Base-by-base conservation (phyloP, 2,113 vertebrate genomes). In the Clarias macrocephalus region DNA sequence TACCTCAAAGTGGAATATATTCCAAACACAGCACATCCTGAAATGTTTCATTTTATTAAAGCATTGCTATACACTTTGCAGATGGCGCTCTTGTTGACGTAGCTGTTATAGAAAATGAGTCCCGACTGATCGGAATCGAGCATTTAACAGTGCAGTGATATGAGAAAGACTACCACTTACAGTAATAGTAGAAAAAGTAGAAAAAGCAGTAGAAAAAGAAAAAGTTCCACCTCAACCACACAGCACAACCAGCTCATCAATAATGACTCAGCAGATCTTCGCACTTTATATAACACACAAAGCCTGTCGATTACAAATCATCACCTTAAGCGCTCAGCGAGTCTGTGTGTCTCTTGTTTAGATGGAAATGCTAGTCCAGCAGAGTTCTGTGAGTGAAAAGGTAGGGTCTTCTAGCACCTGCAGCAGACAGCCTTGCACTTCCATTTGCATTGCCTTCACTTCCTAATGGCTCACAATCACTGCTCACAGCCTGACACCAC, bases 321-420 rank as follows among this genome's bases (percentile, higher is more conserved):
- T 30, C 12, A 48, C 56, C 3, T 3, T 12, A 48, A 48, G 48
- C 16, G 33, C 52, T 19, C 16, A 11, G 48, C 52, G 23, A 85
- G 10, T 85, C 59, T 3, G 25, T 19, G 8, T 65, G 18, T 79
- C 13, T 63, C 33, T 33, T 13, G 48, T 28, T 48, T 21, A 33
- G 18, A 85, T 16, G 60, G 52, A 85, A 84, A 77, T 77, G 37
- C 30, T 42, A 23, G n/a, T 25, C 83, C 3, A 19, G 7, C 42
- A 30, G 30, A 70, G 65, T 48, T n/a, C 54, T 86, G 19, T 37
- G 42, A 63, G 65, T 81, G 63, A 82, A 82, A 25, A 82, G 63
- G 81, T 56, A 25, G 5, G 5, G 30, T 76, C 28, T 56, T 68
- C 66, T 3, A 83, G 86, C 86, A 68, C 62, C 86, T 87, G 86